Percentiles rank a stretch among this genome's conserved stretches.
phyloP scores from a whole-genome alignment of 2,797 vertebrate species.

The Crenichthys baileyi region DNA sequence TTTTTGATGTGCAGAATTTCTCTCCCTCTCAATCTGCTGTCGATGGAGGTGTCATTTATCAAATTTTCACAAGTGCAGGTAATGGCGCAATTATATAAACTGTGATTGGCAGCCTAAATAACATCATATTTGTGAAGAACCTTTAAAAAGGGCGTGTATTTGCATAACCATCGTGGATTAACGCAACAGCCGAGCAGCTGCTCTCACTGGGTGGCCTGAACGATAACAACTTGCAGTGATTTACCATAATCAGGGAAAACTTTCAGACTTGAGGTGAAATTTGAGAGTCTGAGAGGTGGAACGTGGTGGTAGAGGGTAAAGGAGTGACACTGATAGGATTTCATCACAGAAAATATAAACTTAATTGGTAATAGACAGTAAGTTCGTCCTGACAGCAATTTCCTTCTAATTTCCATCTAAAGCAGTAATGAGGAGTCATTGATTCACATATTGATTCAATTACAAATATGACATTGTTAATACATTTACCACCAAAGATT shows the following conservation, averaged over 20 bases:
- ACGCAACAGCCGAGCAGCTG: slow-evolving; percentile 79
- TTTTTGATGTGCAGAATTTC: slow-evolving; percentile 25
- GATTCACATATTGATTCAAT: neutral
- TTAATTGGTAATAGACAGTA: neutral
- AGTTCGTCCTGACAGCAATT: neutral
- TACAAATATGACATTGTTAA: neutral
- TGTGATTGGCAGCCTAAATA: slow-evolving; percentile 84
- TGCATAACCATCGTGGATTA: slow-evolving; percentile 82
- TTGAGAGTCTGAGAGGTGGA: slow-evolving; percentile 44
- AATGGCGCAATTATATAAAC: slow-evolving; percentile 72
- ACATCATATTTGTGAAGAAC: slow-evolving; percentile 78
- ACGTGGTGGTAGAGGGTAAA: neutral
- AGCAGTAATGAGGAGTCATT: neutral
- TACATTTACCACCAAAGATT: too few relatives aligned
- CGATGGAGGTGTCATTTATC: slow-evolving; percentile 64
- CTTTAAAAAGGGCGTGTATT: slow-evolving; percentile 80
- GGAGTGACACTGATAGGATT: neutral
- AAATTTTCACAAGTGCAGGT: slow-evolving; percentile 53
- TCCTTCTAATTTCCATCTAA: neutral
- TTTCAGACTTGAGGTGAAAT: slow-evolving; percentile 65
- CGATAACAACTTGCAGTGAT: slow-evolving; percentile 76
- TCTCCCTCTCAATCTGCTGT: slow-evolving; percentile 33
- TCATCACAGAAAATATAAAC: neutral
- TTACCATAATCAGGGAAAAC: slow-evolving; percentile 81
- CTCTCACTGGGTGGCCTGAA: slow-evolving; percentile 70